Evolutionary conservation across 2,797 vertebrate species (phyloP), one percentile per base, ranked within the genome.

Genomic region (Miopithecus talapoin): DNA sequence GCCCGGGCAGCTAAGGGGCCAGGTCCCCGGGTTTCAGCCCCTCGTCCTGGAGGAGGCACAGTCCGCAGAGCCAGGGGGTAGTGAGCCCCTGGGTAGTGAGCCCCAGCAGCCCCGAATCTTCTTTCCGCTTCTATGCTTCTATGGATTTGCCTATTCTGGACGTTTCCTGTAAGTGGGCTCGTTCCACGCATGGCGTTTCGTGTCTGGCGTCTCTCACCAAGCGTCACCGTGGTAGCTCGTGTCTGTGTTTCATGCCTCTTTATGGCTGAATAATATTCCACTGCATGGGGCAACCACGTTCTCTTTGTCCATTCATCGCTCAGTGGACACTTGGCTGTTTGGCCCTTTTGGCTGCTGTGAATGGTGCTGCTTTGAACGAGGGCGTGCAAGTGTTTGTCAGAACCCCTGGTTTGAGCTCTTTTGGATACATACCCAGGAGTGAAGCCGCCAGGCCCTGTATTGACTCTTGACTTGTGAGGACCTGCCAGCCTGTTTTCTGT

Each of bases 201-300:
- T 26, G 72, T 41, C 72, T 14, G 72, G 39, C 39, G 26, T 74
- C 39, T 24, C 5, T 13, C 72, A 74, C 24, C 2, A 3, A 28
- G 24, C 72, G 0, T 74, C 61, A n/a, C 61, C 16, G 0, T n/a
- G 61, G 61, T 4, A 33, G 61, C 14, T 64, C 8, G 1, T 19
- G 33, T n/a, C 61, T 68, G 61, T 33, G 3, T 33, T 68, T 68
- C 70, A 2, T 24, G 10, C 21, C 36, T 72, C 22, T 22, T 39
- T 1, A 3, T 17, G 43, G 75, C 43, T 76, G 28, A 30, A 9
- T 17, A 43, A 26, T 26, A 43, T 7, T 28, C 74, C 7, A 0
- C 28, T 0, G 28, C 5, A 4, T 9, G 41, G 2, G 4, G 13
- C 30, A 21, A 6, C 76, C 9, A 1, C 19, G 0, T 50, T 48